phyloP scores from a whole-genome alignment of 2,113 vertebrate species.

The Spizaetus ornatus region DNA sequence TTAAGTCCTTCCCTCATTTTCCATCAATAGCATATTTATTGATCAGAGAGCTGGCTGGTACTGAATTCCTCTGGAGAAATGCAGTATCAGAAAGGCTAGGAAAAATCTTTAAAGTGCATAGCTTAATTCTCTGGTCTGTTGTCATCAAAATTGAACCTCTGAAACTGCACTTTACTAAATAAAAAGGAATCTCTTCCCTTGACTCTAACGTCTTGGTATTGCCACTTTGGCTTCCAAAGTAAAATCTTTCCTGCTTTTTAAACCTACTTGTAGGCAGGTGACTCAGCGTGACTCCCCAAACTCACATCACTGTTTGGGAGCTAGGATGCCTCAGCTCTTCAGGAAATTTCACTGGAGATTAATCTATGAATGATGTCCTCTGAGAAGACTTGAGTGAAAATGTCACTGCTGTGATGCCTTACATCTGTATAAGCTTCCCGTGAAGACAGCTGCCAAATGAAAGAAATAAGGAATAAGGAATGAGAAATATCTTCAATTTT shows the following conservation, averaged over 20 bases:
- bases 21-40: slow-evolving; percentile 53
- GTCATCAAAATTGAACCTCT: slow-evolving; percentile 27
- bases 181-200: not conserved
- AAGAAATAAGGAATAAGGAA: not conserved
- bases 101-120: slow-evolving; percentile 48
- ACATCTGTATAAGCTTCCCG: not conserved
- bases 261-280: not conserved
- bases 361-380: not conserved
- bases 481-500: not conserved
- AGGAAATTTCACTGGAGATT: not conserved
- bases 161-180: not conserved
- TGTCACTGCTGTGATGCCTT: not conserved
- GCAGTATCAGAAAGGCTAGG: slow-evolving; percentile 33
- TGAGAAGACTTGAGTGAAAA: not conserved
- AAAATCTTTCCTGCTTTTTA: not conserved
- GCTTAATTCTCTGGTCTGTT: slow-evolving; percentile 29
- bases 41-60: slow-evolving; percentile 31
- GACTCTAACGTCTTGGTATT: not conserved
- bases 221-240: not conserved
- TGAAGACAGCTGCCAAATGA: not conserved
- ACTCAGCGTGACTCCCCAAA: not conserved
- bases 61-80: slow-evolving; percentile 42
- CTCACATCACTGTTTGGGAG: not conserved
- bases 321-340: not conserved
- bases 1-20: slow-evolving; percentile 32